Conservation (phyloP, 1,140 invertebrate species). For the Colletes gigas region DNA sequence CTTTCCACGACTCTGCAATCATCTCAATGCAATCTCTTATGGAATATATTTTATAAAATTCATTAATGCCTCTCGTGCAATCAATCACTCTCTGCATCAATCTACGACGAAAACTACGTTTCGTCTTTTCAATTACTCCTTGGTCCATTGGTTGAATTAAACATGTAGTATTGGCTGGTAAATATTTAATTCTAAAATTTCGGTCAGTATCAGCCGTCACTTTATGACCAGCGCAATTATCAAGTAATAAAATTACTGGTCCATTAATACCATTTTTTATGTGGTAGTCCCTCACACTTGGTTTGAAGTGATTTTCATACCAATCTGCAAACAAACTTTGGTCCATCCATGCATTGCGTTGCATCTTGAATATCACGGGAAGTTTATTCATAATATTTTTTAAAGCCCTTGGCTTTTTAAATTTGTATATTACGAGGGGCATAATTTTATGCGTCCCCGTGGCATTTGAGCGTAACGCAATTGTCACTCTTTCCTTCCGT, state of each 20-base stretch:
- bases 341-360: background rate
- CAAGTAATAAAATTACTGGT: background rate
- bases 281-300: no score
- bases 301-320: no score
- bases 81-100: background rate
- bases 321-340: background rate
- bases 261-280: no score
- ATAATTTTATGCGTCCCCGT: background rate
- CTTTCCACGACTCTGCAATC: background rate
- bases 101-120: background rate
- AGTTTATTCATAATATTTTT: background rate
- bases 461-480: background rate
- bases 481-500: background rate
- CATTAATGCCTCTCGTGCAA: background rate
- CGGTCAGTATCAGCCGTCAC: background rate
- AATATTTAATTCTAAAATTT: background rate
- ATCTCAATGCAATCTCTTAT: background rate
- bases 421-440: background rate
- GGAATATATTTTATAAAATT: background rate
- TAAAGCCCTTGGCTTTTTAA: background rate
- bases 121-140: background rate
- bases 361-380: background rate
- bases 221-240: background rate
- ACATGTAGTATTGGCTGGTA: background rate
- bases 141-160: background rate